phyloP scores from a whole-genome alignment of 2,113 vertebrate genomes.

The Glaucomys volans region DNA sequence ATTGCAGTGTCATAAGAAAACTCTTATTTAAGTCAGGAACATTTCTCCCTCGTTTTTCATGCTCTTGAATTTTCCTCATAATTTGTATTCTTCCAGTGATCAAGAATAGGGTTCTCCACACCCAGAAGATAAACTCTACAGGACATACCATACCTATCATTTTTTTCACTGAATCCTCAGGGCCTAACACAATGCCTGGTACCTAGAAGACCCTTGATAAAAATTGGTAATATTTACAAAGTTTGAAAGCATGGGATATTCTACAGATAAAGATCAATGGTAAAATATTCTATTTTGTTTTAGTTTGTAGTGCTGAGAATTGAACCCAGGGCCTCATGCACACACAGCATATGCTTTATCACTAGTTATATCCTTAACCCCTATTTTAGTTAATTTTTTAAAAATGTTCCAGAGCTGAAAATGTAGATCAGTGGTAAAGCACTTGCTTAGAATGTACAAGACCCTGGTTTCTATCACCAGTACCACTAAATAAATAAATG shows the following conservation, averaged over 20 bases:
- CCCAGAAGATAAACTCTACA: constrained; percentile 7
- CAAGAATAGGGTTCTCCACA: neutral
- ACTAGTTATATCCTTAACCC: neutral
- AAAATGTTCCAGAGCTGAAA: neutral
- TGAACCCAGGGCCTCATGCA: neutral
- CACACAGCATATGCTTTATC: neutral
- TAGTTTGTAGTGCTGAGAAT: neutral
- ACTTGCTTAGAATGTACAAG: no score
- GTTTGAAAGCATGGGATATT: neutral
- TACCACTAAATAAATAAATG: no score
- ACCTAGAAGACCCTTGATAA: neutral
- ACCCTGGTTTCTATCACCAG: no score
- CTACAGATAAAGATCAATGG: neutral
- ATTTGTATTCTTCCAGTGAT: neutral
- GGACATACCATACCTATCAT: neutral
- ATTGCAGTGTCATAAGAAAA: neutral
- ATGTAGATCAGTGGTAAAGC: no score
- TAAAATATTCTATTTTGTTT: constrained; percentile 39
- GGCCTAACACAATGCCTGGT: neutral
- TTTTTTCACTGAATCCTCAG: neutral
- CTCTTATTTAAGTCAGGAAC: neutral
- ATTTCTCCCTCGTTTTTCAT: neutral
- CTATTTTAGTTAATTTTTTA: neutral
- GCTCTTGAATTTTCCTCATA: neutral
- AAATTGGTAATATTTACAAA: neutral